Evolutionary conservation across 2,113 vertebrate species (phyloP), one percentile per base, ranked within the genome.

Genomic region (Peromyscus leucopus): DNA sequence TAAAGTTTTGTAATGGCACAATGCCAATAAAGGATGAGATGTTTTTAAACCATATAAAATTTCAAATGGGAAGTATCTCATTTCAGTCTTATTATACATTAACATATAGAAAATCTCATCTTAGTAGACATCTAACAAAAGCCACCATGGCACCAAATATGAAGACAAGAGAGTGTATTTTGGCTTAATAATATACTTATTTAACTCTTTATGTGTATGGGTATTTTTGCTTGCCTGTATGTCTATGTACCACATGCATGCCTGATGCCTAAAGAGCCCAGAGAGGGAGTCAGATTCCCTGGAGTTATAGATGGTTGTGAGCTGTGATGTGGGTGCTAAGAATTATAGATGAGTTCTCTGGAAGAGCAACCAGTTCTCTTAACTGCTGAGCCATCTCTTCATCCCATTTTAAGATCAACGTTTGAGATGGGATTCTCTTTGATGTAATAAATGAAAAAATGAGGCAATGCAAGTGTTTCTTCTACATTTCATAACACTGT

Each of bases 51-150:
- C 15, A 4, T 22, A 71, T 24, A 87, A 12, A 55, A 69, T 98
- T 98, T 97, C 96, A 98, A 98, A 98, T 98, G 96, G 98, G 99
- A 98, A 99, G 98, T 98, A 98, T 98, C 97, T 98, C 97, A 97
- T 98, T 98, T 99, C 98, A 97, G 98, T 98, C 98, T 98, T 98
- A 98, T 98, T 98, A 97, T 98, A 99, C 98, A 99, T 98, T 98
- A 99, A 98, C 98, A 98, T 99, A 98, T 97, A 99, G 98, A 99
- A 99, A 97, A 92, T 98, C 98, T 98, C 98, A 99, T 61, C 82
- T 63, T 84, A 61, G 57, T 13, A 42, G 24, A 84, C 82, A 42
- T 63, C 15, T 63, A 63, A 84, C n/a, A 55, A 84, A 84, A 61
- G 51, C n/a, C 82, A 63, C 57, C 78, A 84, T 84, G 57, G 99